Base-by-base conservation (phyloP, 1,140 invertebrate genomes). In the Rhopalosiphum maidis region DNA sequence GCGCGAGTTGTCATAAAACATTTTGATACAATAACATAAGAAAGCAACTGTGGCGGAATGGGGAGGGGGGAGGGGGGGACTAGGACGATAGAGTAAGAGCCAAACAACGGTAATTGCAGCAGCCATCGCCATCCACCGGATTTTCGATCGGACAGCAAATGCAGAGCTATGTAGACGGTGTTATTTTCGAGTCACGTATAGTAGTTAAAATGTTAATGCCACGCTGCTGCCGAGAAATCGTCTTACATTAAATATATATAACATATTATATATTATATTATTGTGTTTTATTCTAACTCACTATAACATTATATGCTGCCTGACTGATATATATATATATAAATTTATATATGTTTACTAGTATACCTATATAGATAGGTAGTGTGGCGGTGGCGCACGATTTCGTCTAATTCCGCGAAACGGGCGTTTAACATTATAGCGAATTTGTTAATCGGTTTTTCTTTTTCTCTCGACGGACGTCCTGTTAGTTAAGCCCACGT, bases 121-220 rank as follows among this genome's bases (percentile, higher is more conserved):
- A 30, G 30, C 15, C 60, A 68, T n/a, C 60, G n/a, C 55, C 55
- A 60, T 68, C 60, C 60, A n/a, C 30, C 30, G 30, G 60, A n/a
- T 68, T 68, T 68, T 68, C 60, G 30, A n/a, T 68, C 60, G 30
- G 30, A 68, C 60, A 68, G 30, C 60, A n/a, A 68, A n/a, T 30
- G 60, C 18, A 30, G 25, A 30, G 55, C 30, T 41, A 41, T 25
- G 25, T 25, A 25, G 55, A 4, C 11, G 30, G 60, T 68, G 60
- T 68, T 68, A 68, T 68, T 68, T n/a, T 68, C 60, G 60, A 68
- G 30, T 68, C 60, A 68, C 60, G 60, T 68, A 68, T n/a, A n/a
- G 60, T 77, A 77, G 60, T 77, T 77, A 77, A 46, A 77, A 77
- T 77, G 60, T 77, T 77, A 77, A 77, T 77, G 60, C 60, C 30